Percentiles rank a stretch among this genome's conserved stretches.
Evolutionary conservation across 2,888 invertebrate species (phyloP).

Genomic region (Ctena decussata): DNA sequence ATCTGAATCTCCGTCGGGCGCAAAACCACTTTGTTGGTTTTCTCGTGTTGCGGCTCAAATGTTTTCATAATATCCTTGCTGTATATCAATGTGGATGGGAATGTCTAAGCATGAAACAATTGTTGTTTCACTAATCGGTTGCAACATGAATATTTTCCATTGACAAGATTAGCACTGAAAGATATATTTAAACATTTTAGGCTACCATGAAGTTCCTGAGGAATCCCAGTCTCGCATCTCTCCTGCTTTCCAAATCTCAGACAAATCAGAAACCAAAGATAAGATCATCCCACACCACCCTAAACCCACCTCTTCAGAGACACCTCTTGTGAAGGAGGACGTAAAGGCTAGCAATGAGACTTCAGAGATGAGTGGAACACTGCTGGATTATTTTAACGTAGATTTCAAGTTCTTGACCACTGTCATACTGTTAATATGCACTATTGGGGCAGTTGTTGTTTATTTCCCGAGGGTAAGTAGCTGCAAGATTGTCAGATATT

Average conservation of each 20-base stretch:
- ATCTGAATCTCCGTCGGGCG: too few relatives aligned
- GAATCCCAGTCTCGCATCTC: constrained; percentile 75
- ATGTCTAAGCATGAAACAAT: too few relatives aligned
- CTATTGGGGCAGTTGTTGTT: constrained; percentile 75
- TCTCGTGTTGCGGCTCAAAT: too few relatives aligned
- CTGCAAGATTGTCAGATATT: too few relatives aligned
- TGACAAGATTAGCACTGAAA: too few relatives aligned
- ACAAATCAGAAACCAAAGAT: constrained; percentile 65
- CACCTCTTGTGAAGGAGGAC: background rate
- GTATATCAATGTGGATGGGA: too few relatives aligned
- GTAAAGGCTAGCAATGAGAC: background rate
- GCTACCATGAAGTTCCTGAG: constrained; percentile 85
- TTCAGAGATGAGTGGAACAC: background rate
- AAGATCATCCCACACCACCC: constrained; percentile 57
- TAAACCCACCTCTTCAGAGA: too few relatives aligned
- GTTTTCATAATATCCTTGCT: too few relatives aligned
- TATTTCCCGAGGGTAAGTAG: constrained; percentile 78
- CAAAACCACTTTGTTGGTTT: too few relatives aligned
- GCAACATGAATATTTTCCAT: too few relatives aligned
- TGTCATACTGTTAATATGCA: constrained; percentile 69
- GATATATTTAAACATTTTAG: too few relatives aligned
- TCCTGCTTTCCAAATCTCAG: constrained; percentile 77
- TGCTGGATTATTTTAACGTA: constrained; percentile 65
- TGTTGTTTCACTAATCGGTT: too few relatives aligned
- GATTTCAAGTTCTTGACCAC: constrained; percentile 80